Evolutionary conservation across 2,888 invertebrate species (phyloP).

Genomic region (Synanthedon myopaeformis): DNA sequence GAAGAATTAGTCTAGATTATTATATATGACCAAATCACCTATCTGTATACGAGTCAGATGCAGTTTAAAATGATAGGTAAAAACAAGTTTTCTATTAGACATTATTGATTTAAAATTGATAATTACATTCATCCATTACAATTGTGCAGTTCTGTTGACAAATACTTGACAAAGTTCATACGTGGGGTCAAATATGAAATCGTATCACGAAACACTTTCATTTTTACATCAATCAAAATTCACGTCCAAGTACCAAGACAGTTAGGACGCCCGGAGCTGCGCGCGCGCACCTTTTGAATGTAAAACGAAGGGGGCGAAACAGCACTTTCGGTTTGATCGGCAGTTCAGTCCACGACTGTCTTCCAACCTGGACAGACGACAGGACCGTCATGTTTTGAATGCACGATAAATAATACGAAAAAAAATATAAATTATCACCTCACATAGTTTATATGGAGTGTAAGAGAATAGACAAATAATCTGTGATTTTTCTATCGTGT

Average conservation of each 20-base stretch:
- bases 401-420: constrained; percentile 15
- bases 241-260: constrained; percentile 55
- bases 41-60: too few relatives aligned
- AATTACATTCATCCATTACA: too few relatives aligned
- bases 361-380: constrained; percentile 51
- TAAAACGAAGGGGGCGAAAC: constrained; percentile 27
- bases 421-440: constrained; percentile 1
- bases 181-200: neutral
- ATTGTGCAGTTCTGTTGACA: too few relatives aligned
- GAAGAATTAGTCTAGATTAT: too few relatives aligned
- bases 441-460: neutral
- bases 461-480: neutral
- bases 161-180: neutral
- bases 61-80: too few relatives aligned
- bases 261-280: constrained; percentile 46
- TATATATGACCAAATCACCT: too few relatives aligned
- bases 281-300: constrained; percentile 48
- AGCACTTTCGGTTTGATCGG: constrained; percentile 45
- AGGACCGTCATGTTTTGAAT: constrained; percentile 38
- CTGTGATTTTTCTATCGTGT: constrained; percentile 7
- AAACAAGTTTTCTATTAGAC: too few relatives aligned
- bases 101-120: too few relatives aligned
- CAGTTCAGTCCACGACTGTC: constrained; percentile 61
- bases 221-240: constrained; percentile 53
- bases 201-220: constrained; percentile 38